Evolutionary conservation across 2,888 invertebrate species (phyloP).

Genomic region (Loripinus fragilis): DNA sequence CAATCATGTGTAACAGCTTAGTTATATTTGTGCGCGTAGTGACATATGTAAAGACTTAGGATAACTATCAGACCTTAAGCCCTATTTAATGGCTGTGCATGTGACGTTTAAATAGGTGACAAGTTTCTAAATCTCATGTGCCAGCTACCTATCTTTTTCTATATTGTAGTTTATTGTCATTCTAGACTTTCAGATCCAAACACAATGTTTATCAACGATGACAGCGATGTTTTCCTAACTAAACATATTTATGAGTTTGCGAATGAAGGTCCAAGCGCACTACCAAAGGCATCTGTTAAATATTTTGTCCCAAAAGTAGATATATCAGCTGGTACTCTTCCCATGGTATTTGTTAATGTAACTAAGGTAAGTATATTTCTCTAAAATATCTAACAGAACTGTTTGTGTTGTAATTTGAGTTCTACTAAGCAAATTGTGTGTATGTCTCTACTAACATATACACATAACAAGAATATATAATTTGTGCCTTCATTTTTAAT

Average conservation of each 20-base stretch:
- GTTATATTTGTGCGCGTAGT: too few relatives aligned
- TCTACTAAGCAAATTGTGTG: not conserved
- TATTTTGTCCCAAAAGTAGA: constrained; percentile 30
- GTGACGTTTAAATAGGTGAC: not conserved
- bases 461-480: too few relatives aligned
- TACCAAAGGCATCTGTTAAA: constrained; percentile 56
- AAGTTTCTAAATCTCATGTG: not conserved
- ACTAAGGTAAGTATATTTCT: constrained; percentile 20
- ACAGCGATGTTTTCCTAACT: constrained; percentile 29
- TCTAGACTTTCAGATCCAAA: constrained; percentile 60
- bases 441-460: too few relatives aligned
- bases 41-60: not conserved
- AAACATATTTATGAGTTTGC: constrained; percentile 63
- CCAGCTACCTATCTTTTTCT: not conserved
- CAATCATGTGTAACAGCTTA: too few relatives aligned
- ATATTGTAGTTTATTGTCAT: constrained; percentile 15
- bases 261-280: constrained; percentile 69
- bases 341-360: constrained; percentile 34
- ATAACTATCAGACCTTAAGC: not conserved
- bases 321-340: not conserved
- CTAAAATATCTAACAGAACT: not conserved
- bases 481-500: too few relatives aligned
- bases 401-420: not conserved
- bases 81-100: not conserved
- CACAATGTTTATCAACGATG: constrained; percentile 45